Evolutionary conservation across 2,888 invertebrate species (phyloP).

Genomic region (Acanthopleura granulata): DNA sequence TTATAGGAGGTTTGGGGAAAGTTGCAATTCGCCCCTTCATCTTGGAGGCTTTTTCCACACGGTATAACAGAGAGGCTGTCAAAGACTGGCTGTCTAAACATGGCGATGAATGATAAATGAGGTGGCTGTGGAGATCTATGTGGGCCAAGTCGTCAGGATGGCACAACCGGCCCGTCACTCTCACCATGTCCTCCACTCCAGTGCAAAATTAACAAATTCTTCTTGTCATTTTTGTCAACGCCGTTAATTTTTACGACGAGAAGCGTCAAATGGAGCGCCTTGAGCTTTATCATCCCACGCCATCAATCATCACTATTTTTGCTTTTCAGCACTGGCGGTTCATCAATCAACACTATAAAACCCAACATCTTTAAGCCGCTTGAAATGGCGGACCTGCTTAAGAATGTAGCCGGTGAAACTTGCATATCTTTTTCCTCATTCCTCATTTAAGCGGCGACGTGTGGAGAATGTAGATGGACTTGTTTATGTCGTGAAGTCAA

Average conservation of each 20-base stretch:
- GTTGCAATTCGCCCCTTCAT: too few relatives aligned
- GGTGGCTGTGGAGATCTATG: background rate
- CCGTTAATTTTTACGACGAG: slow-evolving; percentile 13
- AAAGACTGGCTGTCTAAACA: slow-evolving; percentile 3
- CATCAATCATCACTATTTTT: slow-evolving; percentile 17
- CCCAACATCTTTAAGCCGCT: background rate
- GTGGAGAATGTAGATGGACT: slow-evolving; percentile 1
- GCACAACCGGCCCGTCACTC: background rate
- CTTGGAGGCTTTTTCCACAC: too few relatives aligned
- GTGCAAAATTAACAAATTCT: slow-evolving; percentile 11
- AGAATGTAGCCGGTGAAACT: background rate
- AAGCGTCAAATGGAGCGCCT: slow-evolving; percentile 18
- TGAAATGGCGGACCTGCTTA: background rate
- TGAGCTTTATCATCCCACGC: slow-evolving; percentile 5
- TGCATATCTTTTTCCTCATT: slow-evolving; percentile 10
- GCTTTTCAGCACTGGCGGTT: background rate
- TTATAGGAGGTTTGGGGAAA: too few relatives aligned
- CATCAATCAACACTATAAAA: background rate
- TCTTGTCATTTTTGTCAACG: slow-evolving; percentile 17
- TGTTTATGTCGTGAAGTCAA: background rate
- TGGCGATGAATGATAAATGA: slow-evolving; percentile 5
- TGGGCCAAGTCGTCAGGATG: background rate
- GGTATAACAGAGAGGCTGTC: background rate
- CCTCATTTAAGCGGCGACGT: background rate
- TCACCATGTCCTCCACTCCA: background rate